phyloP scores from a whole-genome alignment of 1,140 invertebrate genomes.

The Hyles vespertilio region DNA sequence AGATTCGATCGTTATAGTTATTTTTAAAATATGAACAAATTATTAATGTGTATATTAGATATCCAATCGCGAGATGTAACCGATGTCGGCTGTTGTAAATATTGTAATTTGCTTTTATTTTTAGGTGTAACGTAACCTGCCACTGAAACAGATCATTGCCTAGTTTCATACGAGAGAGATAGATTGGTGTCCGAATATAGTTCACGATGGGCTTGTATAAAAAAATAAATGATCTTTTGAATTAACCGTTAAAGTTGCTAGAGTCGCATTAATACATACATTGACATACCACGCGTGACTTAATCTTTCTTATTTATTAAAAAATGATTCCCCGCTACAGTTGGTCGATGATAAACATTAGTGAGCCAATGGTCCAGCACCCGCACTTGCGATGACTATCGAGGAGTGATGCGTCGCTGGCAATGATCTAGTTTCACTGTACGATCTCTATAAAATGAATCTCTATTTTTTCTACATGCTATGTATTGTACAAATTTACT shows the following conservation, averaged over 20 bases:
- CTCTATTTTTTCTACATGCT: slow-evolving; percentile 75
- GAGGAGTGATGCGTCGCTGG: slow-evolving; percentile 19
- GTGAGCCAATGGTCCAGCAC: too few relatives aligned
- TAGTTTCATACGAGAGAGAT: slow-evolving; percentile 29
- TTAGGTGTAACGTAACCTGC: slow-evolving; percentile 49
- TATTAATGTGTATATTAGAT: slow-evolving; percentile 60
- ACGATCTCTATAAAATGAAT: slow-evolving; percentile 70
- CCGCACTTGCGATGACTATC: too few relatives aligned
- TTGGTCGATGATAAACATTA: too few relatives aligned
- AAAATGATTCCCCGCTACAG: too few relatives aligned
- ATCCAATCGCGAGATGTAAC: slow-evolving; percentile 36
- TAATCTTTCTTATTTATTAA: too few relatives aligned
- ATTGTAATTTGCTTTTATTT: slow-evolving; percentile 70
- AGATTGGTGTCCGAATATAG: background rate
- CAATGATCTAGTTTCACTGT: slow-evolving; percentile 72
- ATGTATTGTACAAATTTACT: slow-evolving; percentile 72
- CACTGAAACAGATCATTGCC: slow-evolving; percentile 71
- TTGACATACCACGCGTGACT: too few relatives aligned
- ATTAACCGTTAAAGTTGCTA: background rate
- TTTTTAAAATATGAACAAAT: slow-evolving; percentile 35
- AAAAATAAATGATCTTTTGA: slow-evolving; percentile 6
- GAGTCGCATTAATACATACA: too few relatives aligned
- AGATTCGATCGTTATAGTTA: slow-evolving; percentile 18
- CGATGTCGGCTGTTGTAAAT: slow-evolving; percentile 62
- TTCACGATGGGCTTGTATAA: background rate